phyloP scores from a whole-genome alignment of 53 echinoderm and acorn worm species.

The Crossaster papposus region DNA sequence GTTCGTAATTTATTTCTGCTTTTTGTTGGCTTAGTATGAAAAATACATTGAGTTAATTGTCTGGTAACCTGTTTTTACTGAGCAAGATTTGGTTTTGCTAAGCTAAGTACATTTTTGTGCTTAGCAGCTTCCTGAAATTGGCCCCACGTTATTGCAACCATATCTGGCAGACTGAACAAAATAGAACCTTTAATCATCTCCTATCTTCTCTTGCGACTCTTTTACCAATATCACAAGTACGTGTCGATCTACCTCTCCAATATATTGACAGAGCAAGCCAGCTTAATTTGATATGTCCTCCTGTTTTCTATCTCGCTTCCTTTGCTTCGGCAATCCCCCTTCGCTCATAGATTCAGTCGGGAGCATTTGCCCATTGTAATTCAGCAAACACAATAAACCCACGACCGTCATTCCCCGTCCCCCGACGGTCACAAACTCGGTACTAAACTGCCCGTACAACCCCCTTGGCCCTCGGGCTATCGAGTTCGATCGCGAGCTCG shows the following conservation, averaged over 20 bases:
- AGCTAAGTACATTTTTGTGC: too few relatives aligned
- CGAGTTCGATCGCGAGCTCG: not conserved
- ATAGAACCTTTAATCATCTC: not conserved
- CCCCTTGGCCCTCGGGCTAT: conserved; percentile 21
- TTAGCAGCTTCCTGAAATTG: too few relatives aligned
- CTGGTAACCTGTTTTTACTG: too few relatives aligned
- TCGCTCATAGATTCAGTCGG: not conserved
- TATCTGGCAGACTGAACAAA: not conserved
- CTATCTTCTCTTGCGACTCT: not conserved
- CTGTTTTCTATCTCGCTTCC: conserved; percentile 1
- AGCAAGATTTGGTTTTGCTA: too few relatives aligned
- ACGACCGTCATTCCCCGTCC: not conserved
- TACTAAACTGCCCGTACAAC: not conserved
- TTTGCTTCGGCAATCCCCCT: not conserved
- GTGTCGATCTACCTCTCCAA: not conserved
- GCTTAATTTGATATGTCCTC: conserved; percentile 3
- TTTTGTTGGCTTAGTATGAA: too few relatives aligned
- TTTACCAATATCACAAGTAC: not conserved
- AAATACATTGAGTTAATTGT: too few relatives aligned
- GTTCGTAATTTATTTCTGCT: too few relatives aligned
- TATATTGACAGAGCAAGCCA: conserved; percentile 1
- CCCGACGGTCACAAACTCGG: not conserved
- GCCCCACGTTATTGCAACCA: too few relatives aligned
- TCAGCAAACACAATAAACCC: conserved; percentile 40
- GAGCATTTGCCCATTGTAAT: not conserved